Percentiles rank a stretch among this genome's conserved stretches.
These are phyloP conservation scores for Paragorgia papillata DNA, from an alignment of 92 coral and sea anemone species.

Conservation along the genomic window DNA sequence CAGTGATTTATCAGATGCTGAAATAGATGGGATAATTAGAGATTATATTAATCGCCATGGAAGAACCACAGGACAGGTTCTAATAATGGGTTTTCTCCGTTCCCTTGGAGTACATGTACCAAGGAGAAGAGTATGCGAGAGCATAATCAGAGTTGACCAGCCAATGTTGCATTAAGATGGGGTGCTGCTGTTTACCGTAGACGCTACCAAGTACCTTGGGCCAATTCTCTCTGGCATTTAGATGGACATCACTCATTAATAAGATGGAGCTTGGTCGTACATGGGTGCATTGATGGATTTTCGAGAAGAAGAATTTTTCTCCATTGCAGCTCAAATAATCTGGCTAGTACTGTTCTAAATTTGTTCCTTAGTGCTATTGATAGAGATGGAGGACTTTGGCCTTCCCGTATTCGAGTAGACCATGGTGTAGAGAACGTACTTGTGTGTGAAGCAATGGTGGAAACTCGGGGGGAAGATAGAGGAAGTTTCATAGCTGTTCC, in stretches of 20 bases:
- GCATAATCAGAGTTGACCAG: slow-evolving; percentile 32
- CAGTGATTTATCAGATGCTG: slow-evolving; percentile 53
- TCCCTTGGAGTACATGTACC: slow-evolving; percentile 46
- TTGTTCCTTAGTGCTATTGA: slow-evolving; percentile 21
- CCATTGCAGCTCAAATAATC: slow-evolving; percentile 22
- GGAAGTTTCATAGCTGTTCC: slow-evolving; percentile 40
- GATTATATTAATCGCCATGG: slow-evolving; percentile 74
- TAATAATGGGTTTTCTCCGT: slow-evolving; percentile 53
- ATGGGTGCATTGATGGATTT: slow-evolving; percentile 15
- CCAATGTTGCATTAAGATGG: slow-evolving; percentile 34
- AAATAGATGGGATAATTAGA: slow-evolving; percentile 53
- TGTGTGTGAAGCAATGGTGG: slow-evolving; percentile 47
- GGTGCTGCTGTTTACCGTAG: slow-evolving; percentile 33
- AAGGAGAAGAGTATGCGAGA: slow-evolving; percentile 27
- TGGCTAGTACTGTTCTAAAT: slow-evolving; percentile 1
- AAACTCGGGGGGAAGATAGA: background rate
- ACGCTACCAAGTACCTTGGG: slow-evolving; percentile 40
- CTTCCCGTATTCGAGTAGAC: slow-evolving; percentile 26
- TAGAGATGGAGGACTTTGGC: slow-evolving; percentile 22
- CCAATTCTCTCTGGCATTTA: slow-evolving; percentile 43
- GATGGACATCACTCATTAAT: slow-evolving; percentile 46
- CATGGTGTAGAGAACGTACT: slow-evolving; percentile 45
- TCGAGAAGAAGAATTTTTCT: slow-evolving; percentile 24
- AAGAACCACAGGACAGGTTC: slow-evolving; percentile 59
- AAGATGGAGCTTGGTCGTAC: slow-evolving; percentile 30